A percentile compares a stretch with the other conserved stretches of the same genome.
These are phyloP conservation scores for Sipha flava DNA, from an alignment of 1,140 invertebrate species.

Conservation along the genomic window DNA sequence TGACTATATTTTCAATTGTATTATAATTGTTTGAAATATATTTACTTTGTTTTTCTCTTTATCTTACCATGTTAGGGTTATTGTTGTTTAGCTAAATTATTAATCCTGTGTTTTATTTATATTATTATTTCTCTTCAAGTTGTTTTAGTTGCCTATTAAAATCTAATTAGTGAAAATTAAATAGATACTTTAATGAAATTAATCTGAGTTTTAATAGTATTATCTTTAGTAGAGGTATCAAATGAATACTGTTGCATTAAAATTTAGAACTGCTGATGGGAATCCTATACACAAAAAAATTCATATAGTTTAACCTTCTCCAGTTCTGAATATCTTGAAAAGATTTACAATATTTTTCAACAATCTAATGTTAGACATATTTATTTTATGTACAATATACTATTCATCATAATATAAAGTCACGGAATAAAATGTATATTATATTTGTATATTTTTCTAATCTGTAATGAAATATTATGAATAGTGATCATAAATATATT, in stretches of 20 bases:
- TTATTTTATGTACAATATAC: not conserved
- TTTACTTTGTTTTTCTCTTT: constrained; percentile 18
- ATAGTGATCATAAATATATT: constrained; percentile 1
- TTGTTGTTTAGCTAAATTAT: constrained; percentile 28
- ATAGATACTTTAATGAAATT: not conserved
- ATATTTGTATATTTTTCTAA: constrained; percentile 11
- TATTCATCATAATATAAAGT: not conserved
- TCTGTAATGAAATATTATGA: not conserved
- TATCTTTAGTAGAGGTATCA: not conserved
- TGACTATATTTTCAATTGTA: constrained; percentile 2
- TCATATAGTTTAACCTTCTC: not conserved
- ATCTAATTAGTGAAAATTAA: not conserved
- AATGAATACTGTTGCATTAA: not conserved
- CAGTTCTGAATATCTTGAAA: not conserved
- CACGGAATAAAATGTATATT: not conserved
- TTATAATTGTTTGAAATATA: not conserved
- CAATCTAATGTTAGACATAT: not conserved
- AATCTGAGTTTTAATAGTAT: not conserved
- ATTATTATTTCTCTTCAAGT: constrained; percentile 9
- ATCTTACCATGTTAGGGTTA: constrained; percentile 4
- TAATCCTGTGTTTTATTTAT: constrained; percentile 18
- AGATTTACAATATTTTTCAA: not conserved
- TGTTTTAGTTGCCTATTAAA: constrained; percentile 13
- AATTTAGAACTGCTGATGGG: not conserved
- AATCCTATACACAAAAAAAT: not conserved